A percentile compares a stretch with the other conserved stretches of the same genome.
Evolutionary conservation across 1,140 invertebrate species (phyloP).

Genomic region (Bombus haemorrhoidalis): DNA sequence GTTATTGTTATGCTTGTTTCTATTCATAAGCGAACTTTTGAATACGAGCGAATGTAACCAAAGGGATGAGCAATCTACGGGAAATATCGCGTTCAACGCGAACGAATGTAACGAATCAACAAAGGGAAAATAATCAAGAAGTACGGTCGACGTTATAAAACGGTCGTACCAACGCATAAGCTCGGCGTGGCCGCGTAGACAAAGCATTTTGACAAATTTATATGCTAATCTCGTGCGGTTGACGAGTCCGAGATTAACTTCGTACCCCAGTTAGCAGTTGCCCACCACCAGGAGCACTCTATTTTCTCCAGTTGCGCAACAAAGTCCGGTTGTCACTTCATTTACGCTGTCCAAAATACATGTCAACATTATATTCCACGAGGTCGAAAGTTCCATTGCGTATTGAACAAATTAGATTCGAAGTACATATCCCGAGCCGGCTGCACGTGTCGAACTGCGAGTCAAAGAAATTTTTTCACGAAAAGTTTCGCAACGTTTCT

Average conservation of each 20-base stretch:
- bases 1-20: constrained; percentile 6
- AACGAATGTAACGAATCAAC: constrained; percentile 33
- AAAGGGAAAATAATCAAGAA: constrained; percentile 34
- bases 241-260: constrained; percentile 64
- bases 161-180: neutral
- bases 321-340: constrained; percentile 52
- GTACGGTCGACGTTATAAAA: constrained; percentile 37
- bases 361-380: constrained; percentile 37
- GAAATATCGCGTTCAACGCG: neutral
- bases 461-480: constrained; percentile 9
- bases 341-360: constrained; percentile 37
- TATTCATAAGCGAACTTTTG: constrained; percentile 31
- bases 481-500: constrained; percentile 1
- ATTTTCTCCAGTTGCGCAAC: constrained; percentile 27
- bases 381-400: constrained; percentile 23
- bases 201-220: constrained; percentile 66
- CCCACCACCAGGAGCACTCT: neutral
- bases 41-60: too few relatives aligned
- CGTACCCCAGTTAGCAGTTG: constrained; percentile 54
- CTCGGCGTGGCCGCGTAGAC: neutral
- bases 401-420: constrained; percentile 51
- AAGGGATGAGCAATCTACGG: neutral
- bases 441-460: neutral
- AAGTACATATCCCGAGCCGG: neutral
- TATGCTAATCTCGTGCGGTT: constrained; percentile 64